phyloP scores from a whole-genome alignment of 2,797 vertebrate genomes.

The Denticeps clupeoides region DNA sequence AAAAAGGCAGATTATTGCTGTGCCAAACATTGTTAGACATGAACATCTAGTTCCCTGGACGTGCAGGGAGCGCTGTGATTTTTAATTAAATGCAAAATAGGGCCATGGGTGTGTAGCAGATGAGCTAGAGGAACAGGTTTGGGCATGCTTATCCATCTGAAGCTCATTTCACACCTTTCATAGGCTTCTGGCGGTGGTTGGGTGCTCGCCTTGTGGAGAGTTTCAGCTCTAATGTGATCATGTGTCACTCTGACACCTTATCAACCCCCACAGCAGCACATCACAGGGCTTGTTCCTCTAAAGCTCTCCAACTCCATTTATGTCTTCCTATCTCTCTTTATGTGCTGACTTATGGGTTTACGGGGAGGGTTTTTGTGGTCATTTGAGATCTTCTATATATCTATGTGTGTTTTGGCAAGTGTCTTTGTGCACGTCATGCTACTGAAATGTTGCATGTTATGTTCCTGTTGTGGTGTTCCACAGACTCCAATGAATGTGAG shows the following conservation, averaged over 20 bases:
- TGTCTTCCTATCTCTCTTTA: background rate
- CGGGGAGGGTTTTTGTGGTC: background rate
- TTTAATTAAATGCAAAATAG: background rate
- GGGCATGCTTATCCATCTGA: constrained; percentile 1
- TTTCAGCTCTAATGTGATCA: constrained; percentile 12
- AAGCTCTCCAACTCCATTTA: background rate
- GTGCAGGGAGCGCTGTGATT: background rate
- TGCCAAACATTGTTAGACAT: background rate
- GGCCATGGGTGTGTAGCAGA: constrained; percentile 13
- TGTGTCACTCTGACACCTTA: constrained; percentile 28
- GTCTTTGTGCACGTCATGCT: background rate
- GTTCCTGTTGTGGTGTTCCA: constrained; percentile 2
- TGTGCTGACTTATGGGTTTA: too few species aligned
- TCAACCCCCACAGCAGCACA: constrained; percentile 14
- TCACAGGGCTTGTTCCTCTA: background rate
- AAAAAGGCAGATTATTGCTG: too few species aligned
- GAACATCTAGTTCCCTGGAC: background rate
- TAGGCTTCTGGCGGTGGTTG: background rate
- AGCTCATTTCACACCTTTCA: constrained; percentile 10
- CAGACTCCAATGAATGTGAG: constrained; percentile 69
- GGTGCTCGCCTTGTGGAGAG: constrained; percentile 5
- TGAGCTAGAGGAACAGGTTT: background rate
- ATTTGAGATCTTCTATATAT: too few species aligned
- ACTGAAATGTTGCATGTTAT: too few species aligned
- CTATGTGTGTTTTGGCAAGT: background rate